These are phyloP conservation scores for Orthosia gothica DNA, from an alignment of 2,888 invertebrate genomes.

Conservation along the genomic window DNA sequence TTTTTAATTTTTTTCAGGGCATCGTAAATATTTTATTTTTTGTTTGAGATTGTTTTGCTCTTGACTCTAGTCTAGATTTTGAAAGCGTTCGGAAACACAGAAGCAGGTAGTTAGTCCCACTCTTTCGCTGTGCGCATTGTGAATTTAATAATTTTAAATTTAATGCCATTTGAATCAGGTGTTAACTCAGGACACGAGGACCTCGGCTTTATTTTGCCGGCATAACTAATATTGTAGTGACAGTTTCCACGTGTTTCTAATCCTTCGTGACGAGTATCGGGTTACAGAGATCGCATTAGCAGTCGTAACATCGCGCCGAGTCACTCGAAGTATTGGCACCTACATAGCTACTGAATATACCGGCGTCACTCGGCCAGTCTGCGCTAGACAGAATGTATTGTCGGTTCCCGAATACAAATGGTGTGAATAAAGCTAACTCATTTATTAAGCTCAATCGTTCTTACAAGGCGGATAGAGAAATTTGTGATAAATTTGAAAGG, in stretches of 20 bases:
- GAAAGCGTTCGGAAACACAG: no score
- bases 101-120: no score
- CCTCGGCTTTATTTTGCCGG: conserved; percentile 39
- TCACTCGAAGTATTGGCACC: conserved; percentile 9
- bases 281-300: conserved; percentile 47
- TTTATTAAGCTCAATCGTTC: conserved; percentile 9
- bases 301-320: conserved; percentile 42
- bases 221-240: conserved; percentile 29
- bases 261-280: conserved; percentile 32
- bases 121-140: no score
- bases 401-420: conserved; percentile 39
- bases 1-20: no score
- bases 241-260: conserved; percentile 37
- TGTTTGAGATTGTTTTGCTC: no score
- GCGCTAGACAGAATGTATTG: conserved; percentile 20
- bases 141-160: conserved; percentile 36
- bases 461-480: neutral
- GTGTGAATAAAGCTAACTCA: conserved; percentile 16
- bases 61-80: no score
- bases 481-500: conserved; percentile 24
- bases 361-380: conserved; percentile 3
- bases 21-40: no score
- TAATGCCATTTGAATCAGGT: conserved; percentile 71
- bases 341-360: neutral
- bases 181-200: conserved; percentile 52